phyloP scores from a whole-genome alignment of 2,113 vertebrate genomes.

The Salvelinus fontinalis region DNA sequence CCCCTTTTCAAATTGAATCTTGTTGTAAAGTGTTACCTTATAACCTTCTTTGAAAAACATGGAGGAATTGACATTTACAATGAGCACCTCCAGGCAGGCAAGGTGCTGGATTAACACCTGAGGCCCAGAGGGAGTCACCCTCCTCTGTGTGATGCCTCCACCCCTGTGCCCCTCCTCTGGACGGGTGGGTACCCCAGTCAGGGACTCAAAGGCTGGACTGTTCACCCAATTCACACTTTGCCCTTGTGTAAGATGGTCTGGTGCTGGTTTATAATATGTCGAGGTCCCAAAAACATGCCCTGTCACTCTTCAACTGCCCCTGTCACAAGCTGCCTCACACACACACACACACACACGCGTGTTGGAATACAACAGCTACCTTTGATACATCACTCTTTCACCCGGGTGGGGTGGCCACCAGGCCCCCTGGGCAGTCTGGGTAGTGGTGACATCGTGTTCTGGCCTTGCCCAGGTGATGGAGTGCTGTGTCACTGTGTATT shows the following conservation, averaged over 20 bases:
- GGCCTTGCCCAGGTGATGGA: slow-evolving; percentile 52
- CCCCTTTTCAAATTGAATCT: no score
- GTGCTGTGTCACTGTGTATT: slow-evolving; percentile 58
- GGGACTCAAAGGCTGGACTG: slow-evolving; percentile 59
- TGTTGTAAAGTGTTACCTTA: no score
- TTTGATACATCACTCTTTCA: slow-evolving; percentile 46
- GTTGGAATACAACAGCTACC: neutral
- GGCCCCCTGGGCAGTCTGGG: neutral
- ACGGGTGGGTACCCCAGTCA: slow-evolving; percentile 27
- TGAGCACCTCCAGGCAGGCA: no score
- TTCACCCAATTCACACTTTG: slow-evolving; percentile 58
- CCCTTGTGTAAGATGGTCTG: slow-evolving; percentile 45
- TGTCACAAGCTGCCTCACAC: neutral
- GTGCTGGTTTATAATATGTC: slow-evolving; percentile 58
- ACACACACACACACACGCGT: neutral
- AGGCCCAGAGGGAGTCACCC: slow-evolving; percentile 27
- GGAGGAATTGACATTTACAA: no score
- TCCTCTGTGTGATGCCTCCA: slow-evolving; percentile 46
- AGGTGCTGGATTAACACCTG: slow-evolving; percentile 21
- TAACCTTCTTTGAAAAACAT: no score
- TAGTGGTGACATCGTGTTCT: slow-evolving; percentile 51
- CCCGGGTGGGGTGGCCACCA: neutral
- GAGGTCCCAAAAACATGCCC: slow-evolving; percentile 14
- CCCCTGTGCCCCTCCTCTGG: slow-evolving; percentile 29
- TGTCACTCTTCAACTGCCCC: slow-evolving; percentile 48